Base-by-base conservation (phyloP, 2,113 vertebrate genomes). In the Phalacrocorax pelagicus region DNA sequence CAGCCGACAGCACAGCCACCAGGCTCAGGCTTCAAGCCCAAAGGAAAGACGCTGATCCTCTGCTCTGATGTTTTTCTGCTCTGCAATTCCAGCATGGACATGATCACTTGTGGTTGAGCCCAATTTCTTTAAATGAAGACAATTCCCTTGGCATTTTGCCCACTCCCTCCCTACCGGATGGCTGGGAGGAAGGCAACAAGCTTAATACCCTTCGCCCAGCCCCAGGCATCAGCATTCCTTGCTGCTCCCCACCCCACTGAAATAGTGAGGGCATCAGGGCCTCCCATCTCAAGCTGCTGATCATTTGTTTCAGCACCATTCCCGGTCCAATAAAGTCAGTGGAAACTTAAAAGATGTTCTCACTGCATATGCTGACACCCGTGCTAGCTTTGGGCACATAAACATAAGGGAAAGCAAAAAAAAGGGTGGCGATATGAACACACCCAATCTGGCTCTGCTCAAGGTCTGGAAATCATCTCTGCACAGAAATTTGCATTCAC, bases 381-480 rank as follows among this genome's bases (percentile, higher is more conserved):
- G 1, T 40, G 70, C 65, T 88, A 73, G 81, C 85, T 91, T 42
- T 67, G 90, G 73, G 52, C 20, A 42, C 8, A 26, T 0, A 1
- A 47, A 91, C 71, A 29, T 24, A 42, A 65, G 58, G 66, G 58
- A 94, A 91, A 82, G 70, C 12, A 63, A 72, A 87, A 58, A 57
- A 57, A 67, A 82, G 24, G 69, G 58, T 88, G 85, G 14, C 0
- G 1, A 85, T 65, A 51, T 0, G 2, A 94, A 80, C 85, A 94
- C 92, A 94, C 78, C 87, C 90, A 86, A 22, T 85, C 54, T 92
- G 90, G 85, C 81, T 93, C 70, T 62, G 90, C 74, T 90, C 49
- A 46, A 16, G n/a, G 54, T 49, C 90, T 96, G 90, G 86, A 96
- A 96, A 87, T 87, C 84, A 95, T 85, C 94, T 79, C 94, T 87